Base-by-base conservation (phyloP, 2,113 vertebrate genomes). In the Pituophis catenifer region DNA sequence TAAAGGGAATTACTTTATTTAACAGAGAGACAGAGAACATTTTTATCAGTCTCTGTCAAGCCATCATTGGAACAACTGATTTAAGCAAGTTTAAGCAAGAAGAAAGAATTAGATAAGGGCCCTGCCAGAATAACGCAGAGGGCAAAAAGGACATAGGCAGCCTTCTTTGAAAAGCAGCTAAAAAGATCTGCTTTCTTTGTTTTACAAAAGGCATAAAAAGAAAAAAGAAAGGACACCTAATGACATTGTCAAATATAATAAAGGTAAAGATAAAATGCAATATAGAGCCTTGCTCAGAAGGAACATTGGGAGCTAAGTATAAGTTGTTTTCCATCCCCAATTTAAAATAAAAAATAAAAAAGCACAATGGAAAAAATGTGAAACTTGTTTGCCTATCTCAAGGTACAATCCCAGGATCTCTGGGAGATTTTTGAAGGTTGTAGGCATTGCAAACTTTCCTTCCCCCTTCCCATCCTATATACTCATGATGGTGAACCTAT, bases 1-100 rank as follows among this genome's bases (percentile, higher is more conserved):
- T 89, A 92, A 92, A 92, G 48, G 53, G 92, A 92, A 89, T 92
- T 85, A 38, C 91, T 89, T 89, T 91, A 33, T 53, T 62, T 65
- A 88, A 70, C 29, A 65, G 11, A 58, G 48, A 57, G n/a, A 89
- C 48, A 88, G 1, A 88, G 57, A 33, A 38, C 59, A 81, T 89
- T 92, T 88, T 92, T 92, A 89, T 92, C 88, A 89, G n/a, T 53
- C 53, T 92, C 93, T 48, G 38, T 24, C 12, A 57, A 88, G 86
- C 62, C 33, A 38, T 89, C 62, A 87, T 21, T 33, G 62, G 19
- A 85, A 55, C 54, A 81, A 81, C 62, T 91, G 90, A 23, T 89
- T 57, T 89, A 26, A 86, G 62, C 62, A 89, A 21, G 53, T 85
- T 91, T 85, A 89, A 81, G 33, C 75, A 81, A 53, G 53, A 89